Base-by-base conservation (phyloP, 2,888 invertebrate genomes). In the Diabrotica balteata region DNA sequence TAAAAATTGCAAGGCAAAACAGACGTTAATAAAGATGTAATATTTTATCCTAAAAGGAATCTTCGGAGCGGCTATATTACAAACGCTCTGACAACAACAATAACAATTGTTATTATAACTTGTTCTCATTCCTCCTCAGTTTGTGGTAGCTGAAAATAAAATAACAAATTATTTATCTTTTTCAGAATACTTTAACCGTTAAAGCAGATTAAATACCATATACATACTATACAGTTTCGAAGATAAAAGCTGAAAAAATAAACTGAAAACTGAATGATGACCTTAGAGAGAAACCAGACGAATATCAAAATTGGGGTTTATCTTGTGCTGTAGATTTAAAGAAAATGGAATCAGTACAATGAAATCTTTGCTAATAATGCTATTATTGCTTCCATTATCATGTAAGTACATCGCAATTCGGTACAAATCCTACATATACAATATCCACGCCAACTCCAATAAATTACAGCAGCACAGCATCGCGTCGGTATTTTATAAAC, bases 251-350 rank as follows among this genome's bases (percentile, higher is more conserved):
- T 17, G 2, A 17, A 17, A 17, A 17, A 17, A 17, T 17, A 17
- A 17, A 17, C 1, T 17, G 17, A n/a, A 17, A 17, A 17, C 17
- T 17, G n/a, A n/a, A n/a, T 51, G 10, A 51, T n/a, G 51, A 6
- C 5, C 51, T n/a, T n/a, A 51, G 11, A 51, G 1, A 11, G 11
- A 51, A 51, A 51, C 11, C 51, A n/a, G 51, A 51, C n/a, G 51
- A 51, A 51, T 3, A n/a, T 51, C 9, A 51, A 51, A 51, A 10
- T 17, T 10, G 51, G 7, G 8, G 17, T 17, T 51, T 51, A 7
- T 51, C 51, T 51, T 51, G 51, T 51, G 10, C 51, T n/a, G 51
- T 7, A 51, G 51, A 51, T 51, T 51, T 51, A 51, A 51, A 51
- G 17, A 17, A 17, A 17, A 17, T 17, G 2, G 17, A 17, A 17